Conservation (phyloP, 2,797 vertebrate species). For the Potorous gilbertii region DNA sequence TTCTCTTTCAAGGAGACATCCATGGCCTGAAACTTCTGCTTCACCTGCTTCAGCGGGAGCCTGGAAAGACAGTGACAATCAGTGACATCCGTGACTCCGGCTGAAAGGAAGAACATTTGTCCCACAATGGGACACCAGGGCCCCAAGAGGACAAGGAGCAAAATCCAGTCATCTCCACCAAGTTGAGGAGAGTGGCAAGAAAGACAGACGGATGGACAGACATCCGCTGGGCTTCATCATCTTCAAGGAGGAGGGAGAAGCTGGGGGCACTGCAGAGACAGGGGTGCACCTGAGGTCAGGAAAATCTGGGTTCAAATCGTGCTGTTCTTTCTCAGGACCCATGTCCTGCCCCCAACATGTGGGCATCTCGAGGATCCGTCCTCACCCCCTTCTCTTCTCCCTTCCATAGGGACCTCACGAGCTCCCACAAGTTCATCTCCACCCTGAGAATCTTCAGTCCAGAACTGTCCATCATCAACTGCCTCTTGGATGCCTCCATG, state of each 20-base stretch:
- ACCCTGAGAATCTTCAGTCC: no score
- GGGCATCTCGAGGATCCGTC: neutral
- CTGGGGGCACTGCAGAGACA: neutral
- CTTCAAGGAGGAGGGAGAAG: neutral
- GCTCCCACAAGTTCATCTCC: neutral
- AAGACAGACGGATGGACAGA: neutral
- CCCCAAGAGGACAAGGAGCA: neutral
- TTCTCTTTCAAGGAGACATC: constrained; percentile 97
- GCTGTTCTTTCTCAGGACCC: no score
- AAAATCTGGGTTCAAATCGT: neutral
- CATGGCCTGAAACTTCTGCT: constrained; percentile 98
- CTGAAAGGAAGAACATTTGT: neutral
- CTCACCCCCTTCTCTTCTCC: neutral
- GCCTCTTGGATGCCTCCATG: no score
- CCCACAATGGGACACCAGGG: fast-evolving
- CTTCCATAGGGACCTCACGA: neutral
- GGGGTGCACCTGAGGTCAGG: neutral
- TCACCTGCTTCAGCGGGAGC: constrained; percentile 95
- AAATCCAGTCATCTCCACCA: neutral
- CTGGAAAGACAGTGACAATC: constrained; percentile 78
- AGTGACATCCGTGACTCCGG: neutral
- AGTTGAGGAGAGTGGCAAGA: neutral
- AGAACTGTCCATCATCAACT: no score
- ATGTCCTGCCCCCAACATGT: neutral
- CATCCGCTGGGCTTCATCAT: neutral